Conservation (phyloP, 1,140 invertebrate species). For the Oryctes rhinoceros region DNA sequence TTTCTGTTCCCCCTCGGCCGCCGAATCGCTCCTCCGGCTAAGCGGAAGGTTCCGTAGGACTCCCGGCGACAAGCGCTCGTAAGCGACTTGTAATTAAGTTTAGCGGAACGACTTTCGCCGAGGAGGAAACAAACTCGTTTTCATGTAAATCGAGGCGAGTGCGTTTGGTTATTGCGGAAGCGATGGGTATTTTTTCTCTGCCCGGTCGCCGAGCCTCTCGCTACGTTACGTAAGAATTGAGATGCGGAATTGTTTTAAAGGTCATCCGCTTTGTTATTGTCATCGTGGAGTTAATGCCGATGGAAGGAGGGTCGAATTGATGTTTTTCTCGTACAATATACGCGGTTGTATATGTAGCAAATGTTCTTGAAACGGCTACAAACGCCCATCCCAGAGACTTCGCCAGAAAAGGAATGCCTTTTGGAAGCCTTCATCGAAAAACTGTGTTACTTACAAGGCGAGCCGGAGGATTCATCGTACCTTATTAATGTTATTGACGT, state of each 20-base stretch:
- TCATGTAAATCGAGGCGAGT: slow-evolving; percentile 6
- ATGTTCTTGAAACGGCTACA: too few relatives aligned
- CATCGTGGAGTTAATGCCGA: too few relatives aligned
- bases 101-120: background rate
- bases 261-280: background rate
- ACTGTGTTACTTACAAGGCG: too few relatives aligned
- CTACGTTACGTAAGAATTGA: background rate
- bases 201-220: background rate
- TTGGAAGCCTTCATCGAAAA: too few relatives aligned
- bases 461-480: too few relatives aligned
- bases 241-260: background rate
- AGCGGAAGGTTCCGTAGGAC: background rate
- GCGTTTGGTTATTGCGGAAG: slow-evolving; percentile 9
- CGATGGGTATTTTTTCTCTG: background rate
- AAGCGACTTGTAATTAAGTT: slow-evolving; percentile 32
- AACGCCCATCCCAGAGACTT: too few relatives aligned
- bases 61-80: background rate
- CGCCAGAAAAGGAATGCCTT: too few relatives aligned
- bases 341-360: too few relatives aligned
- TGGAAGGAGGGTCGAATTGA: too few relatives aligned
- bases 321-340: too few relatives aligned
- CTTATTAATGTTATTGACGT: too few relatives aligned
- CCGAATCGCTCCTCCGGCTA: background rate
- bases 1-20: background rate
- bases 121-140: slow-evolving; percentile 29